phyloP scores from a whole-genome alignment of 2,888 invertebrate genomes.

The Chloromyia formosa region DNA sequence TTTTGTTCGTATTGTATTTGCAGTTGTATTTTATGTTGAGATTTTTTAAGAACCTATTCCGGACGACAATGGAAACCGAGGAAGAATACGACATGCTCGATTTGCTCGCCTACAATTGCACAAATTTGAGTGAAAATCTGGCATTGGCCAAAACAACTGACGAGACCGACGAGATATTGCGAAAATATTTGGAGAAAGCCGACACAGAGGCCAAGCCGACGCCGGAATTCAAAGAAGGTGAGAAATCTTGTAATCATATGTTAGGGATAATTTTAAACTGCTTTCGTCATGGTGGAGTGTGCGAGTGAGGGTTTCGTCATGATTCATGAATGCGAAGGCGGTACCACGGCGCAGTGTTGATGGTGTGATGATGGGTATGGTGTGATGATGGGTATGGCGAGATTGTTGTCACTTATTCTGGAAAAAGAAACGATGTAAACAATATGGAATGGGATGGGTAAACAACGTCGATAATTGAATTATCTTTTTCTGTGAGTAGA shows the following conservation, averaged over 20 bases:
- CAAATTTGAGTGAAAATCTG: conserved; percentile 67
- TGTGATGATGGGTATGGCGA: too few species aligned
- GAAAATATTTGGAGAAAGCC: conserved; percentile 67
- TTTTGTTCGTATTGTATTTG: background rate
- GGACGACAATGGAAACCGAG: conserved; percentile 47
- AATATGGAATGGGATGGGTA: conserved; percentile 7
- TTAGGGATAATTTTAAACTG: background rate
- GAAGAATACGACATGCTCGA: conserved; percentile 59
- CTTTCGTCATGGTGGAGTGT: background rate
- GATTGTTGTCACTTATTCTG: too few species aligned
- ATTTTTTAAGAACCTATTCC: conserved; percentile 46
- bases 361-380: too few species aligned
- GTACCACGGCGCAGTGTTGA: too few species aligned
- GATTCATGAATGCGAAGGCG: background rate
- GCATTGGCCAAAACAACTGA: conserved; percentile 58
- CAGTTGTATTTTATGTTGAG: conserved; percentile 46
- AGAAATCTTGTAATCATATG: background rate
- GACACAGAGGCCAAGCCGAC: conserved; percentile 49
- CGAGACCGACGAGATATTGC: conserved; percentile 66
- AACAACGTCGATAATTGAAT: conserved; percentile 8
- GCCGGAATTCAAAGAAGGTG: conserved; percentile 56
- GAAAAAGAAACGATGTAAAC: background rate
- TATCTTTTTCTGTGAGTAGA: too few species aligned
- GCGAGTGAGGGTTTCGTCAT: background rate
- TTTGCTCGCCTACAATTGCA: conserved; percentile 63